These are phyloP conservation scores for Cataglyphis hispanica DNA, from an alignment of 1,140 invertebrate species.

Conservation along the genomic window DNA sequence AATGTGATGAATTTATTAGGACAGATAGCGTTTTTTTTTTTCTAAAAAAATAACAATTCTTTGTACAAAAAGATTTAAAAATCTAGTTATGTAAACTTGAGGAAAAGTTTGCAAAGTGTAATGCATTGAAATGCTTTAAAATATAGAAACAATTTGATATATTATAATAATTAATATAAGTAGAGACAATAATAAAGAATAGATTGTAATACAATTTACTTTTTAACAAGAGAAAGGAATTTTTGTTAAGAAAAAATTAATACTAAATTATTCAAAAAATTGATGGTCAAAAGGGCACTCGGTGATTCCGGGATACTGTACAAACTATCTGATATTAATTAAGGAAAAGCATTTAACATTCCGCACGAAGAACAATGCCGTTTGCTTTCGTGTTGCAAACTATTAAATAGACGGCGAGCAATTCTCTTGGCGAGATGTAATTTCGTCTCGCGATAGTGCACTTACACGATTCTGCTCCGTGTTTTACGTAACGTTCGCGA, in stretches of 20 bases:
- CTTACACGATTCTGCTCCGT: slow-evolving; percentile 32
- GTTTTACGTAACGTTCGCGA: slow-evolving; percentile 52
- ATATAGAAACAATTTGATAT: slow-evolving; percentile 8
- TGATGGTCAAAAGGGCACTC: background rate
- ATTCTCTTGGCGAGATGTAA: slow-evolving; percentile 21
- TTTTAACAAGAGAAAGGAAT: background rate
- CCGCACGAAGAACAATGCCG: slow-evolving; percentile 22
- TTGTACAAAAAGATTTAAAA: background rate
- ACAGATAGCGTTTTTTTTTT: background rate
- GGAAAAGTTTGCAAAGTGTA: background rate
- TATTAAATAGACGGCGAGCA: slow-evolving; percentile 27
- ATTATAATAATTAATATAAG: background rate
- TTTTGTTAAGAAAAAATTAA: background rate
- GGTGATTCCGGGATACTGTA: background rate
- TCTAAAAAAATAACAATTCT: background rate
- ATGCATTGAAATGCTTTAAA: background rate
- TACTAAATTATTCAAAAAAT: background rate
- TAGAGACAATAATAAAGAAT: background rate
- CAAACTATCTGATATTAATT: slow-evolving; percentile 24
- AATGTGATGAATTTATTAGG: background rate
- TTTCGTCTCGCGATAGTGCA: slow-evolving; percentile 26
- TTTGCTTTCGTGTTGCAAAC: slow-evolving; percentile 47
- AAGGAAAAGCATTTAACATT: slow-evolving; percentile 39
- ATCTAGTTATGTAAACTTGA: background rate
- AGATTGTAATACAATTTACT: background rate